Conservation (phyloP, 2,113 vertebrate species). For the Xenopus laevis region DNA sequence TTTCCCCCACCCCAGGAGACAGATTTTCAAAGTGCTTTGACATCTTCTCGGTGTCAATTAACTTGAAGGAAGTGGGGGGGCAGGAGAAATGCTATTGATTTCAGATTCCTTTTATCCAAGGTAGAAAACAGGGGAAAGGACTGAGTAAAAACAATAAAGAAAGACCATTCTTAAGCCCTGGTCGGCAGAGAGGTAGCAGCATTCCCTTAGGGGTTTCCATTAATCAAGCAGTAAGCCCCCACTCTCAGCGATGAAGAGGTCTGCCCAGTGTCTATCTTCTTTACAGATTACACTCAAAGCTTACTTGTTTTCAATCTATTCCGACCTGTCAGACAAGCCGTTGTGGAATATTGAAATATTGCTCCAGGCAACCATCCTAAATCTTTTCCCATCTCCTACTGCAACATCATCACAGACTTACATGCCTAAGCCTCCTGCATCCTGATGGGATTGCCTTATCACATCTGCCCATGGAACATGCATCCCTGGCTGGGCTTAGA, state of each 20-base stretch:
- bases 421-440: background rate
- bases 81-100: background rate
- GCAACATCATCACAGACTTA: conserved; percentile 1
- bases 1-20: background rate
- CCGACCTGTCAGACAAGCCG: no score
- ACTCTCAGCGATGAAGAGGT: no score
- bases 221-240: no score
- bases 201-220: background rate
- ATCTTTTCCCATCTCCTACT: background rate
- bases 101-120: background rate
- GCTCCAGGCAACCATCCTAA: no score
- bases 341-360: no score
- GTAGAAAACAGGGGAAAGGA: background rate
- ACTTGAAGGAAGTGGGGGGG: background rate
- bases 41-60: background rate
- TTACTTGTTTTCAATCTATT: no score
- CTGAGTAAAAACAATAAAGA: background rate
- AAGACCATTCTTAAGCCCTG: background rate
- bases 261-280: no score
- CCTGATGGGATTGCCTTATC: no score
- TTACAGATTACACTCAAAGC: no score
- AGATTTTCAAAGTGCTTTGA: background rate
- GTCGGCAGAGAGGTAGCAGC: background rate
- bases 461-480: no score
- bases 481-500: no score